Evolutionary conservation across 2,113 vertebrate species (phyloP).

Genomic region (Pao palembangensis): DNA sequence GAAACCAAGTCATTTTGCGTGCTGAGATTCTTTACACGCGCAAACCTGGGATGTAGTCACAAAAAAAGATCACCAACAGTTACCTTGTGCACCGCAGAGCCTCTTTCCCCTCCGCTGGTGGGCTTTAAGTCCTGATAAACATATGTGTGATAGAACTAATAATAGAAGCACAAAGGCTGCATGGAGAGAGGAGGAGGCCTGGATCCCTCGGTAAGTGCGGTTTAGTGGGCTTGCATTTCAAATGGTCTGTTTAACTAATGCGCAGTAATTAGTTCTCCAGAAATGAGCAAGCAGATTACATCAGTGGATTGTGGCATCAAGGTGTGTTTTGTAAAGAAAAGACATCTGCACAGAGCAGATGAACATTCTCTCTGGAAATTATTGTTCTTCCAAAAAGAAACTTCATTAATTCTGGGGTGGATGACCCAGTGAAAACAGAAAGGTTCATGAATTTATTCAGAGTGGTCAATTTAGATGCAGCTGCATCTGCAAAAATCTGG

Average conservation of each 20-base stretch:
- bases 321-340: constrained; percentile 39
- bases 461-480: constrained; percentile 1
- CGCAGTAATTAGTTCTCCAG: constrained; percentile 66
- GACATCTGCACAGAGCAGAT: constrained; percentile 60
- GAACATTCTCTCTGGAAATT: constrained; percentile 22
- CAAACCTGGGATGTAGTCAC: not conserved
- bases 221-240: constrained; percentile 61
- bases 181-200: constrained; percentile 10
- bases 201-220: constrained; percentile 51
- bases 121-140: constrained; percentile 51
- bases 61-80: not conserved
- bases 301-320: constrained; percentile 32
- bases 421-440: not conserved
- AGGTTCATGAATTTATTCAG: constrained; percentile 23
- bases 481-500: not conserved
- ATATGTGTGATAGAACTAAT: constrained; percentile 65
- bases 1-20: constrained; percentile 4
- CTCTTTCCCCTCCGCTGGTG: constrained; percentile 36
- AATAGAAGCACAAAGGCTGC: constrained; percentile 59
- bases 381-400: constrained; percentile 26
- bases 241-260: constrained; percentile 72
- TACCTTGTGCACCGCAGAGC: constrained; percentile 13
- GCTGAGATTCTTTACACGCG: not conserved
- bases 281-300: constrained; percentile 55
- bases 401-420: constrained; percentile 5